Percentiles rank a stretch among this genome's conserved stretches.
These are phyloP conservation scores for Conus canariensis DNA, from an alignment of 2,888 invertebrate genomes.

Conservation along the genomic window DNA sequence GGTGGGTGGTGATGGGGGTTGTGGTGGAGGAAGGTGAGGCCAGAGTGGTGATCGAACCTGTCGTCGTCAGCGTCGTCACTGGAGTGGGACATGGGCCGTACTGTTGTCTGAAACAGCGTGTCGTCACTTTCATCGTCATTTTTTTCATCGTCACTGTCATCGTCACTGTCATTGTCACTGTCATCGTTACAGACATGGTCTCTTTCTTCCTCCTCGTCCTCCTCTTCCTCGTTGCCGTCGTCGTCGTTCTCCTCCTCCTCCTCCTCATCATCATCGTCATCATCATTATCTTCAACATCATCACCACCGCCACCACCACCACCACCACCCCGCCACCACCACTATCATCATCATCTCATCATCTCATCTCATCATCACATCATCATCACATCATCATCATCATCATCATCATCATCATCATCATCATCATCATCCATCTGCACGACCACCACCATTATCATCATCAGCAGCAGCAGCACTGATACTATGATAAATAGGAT, in stretches of 20 bases:
- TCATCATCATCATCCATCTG: neutral
- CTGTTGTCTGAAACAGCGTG: slow-evolving; percentile 3
- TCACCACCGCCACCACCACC: neutral
- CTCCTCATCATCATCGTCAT: neutral
- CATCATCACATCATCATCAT: neutral
- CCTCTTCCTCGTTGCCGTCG: too few relatives aligned
- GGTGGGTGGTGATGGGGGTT: neutral
- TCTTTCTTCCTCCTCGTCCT: too few relatives aligned
- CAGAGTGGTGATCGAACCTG: neutral
- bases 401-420: neutral
- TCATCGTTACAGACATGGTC: too few relatives aligned
- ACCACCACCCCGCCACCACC: neutral
- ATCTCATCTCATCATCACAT: too few relatives aligned
- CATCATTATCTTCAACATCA: neutral
- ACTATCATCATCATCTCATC: neutral
- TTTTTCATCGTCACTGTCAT: too few relatives aligned
- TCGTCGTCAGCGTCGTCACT: neutral
- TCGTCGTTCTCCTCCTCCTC: too few relatives aligned
- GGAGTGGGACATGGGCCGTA: neutral
- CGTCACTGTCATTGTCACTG: too few relatives aligned
- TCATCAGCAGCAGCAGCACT: neutral
- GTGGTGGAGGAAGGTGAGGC: neutral
- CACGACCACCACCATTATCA: neutral
- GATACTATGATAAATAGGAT: neutral
- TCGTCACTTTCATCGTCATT: too few relatives aligned